These are phyloP conservation scores for Acrocephalus arundinaceus DNA, from an alignment of 2,113 vertebrate genomes.

Conservation along the genomic window DNA sequence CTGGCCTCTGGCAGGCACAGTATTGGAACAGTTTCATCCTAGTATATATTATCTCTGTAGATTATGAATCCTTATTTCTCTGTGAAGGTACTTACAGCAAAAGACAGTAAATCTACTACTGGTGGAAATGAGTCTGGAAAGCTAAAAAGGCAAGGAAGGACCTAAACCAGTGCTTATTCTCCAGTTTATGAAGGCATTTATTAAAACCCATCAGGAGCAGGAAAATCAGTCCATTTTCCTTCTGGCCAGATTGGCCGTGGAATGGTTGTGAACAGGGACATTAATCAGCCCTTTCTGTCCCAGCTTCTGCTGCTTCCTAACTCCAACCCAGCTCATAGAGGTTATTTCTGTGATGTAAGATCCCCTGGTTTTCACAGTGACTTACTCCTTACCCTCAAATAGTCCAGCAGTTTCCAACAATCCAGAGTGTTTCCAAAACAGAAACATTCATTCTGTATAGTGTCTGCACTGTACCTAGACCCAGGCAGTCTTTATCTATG, in stretches of 20 bases:
- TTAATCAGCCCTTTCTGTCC: background rate
- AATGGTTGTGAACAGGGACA: background rate
- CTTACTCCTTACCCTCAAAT: background rate
- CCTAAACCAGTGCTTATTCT: background rate
- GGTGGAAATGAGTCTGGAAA: background rate
- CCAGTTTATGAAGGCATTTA: background rate
- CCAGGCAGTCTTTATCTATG: background rate
- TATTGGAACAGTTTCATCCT: slow-evolving; percentile 18
- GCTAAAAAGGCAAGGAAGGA: background rate
- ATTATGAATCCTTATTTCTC: slow-evolving; percentile 40
- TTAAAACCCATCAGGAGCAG: background rate
- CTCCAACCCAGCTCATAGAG: background rate
- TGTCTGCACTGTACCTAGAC: background rate
- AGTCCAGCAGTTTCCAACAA: background rate
- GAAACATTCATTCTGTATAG: background rate
- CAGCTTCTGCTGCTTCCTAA: background rate
- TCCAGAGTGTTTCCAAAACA: background rate
- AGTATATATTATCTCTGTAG: slow-evolving; percentile 22
- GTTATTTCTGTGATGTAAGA: background rate
- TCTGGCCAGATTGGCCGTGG: background rate
- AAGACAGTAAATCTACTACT: slow-evolving; percentile 24
- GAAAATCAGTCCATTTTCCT: background rate
- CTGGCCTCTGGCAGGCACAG: slow-evolving; percentile 28
- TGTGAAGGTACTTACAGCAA: slow-evolving; percentile 9
- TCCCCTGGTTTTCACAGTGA: fast-evolving